Percentiles rank a stretch among this genome's conserved stretches.
Evolutionary conservation across 1,140 invertebrate species (phyloP).

Genomic region (Drosophila chauvacae): DNA sequence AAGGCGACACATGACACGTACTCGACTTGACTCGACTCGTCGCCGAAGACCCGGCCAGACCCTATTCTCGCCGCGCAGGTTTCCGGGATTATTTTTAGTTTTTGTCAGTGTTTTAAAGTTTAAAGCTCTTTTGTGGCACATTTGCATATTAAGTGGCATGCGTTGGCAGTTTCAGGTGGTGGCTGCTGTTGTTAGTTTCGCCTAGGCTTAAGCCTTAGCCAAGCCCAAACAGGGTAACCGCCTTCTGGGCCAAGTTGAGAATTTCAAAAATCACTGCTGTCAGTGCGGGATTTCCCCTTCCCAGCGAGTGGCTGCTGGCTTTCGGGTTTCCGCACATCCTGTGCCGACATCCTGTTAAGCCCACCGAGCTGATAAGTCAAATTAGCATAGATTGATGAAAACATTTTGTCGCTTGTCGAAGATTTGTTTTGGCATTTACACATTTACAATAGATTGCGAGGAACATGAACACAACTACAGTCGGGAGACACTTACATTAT

Average conservation of each 20-base stretch:
- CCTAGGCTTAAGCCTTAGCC: constrained; percentile 69
- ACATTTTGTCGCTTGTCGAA: constrained; percentile 37
- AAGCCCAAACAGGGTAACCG: constrained; percentile 29
- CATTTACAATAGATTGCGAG: constrained; percentile 51
- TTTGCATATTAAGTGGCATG: constrained; percentile 82
- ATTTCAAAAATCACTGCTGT: constrained; percentile 68
- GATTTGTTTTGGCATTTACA: constrained; percentile 51
- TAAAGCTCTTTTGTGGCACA: constrained; percentile 79
- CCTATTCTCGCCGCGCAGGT: not conserved
- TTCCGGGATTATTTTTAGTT: constrained; percentile 55
- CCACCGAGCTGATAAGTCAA: constrained; percentile 65
- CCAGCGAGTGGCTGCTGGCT: constrained; percentile 2
- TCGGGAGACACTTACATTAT: constrained; percentile 44
- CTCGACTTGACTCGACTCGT: constrained; percentile 55
- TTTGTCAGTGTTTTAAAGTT: constrained; percentile 76
- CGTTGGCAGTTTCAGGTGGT: constrained; percentile 48
- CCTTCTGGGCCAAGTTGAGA: constrained; percentile 46
- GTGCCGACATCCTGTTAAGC: constrained; percentile 32
- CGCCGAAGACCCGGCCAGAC: not conserved
- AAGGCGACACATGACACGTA: constrained; percentile 78
- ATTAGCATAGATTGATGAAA: constrained; percentile 66
- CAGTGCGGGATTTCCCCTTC: constrained; percentile 40
- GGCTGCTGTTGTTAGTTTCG: constrained; percentile 64
- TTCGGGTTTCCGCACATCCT: constrained; percentile 3
- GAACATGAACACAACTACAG: constrained; percentile 44